Evolutionary conservation across 2,797 vertebrate genomes (phyloP).

Genomic region (Holocentrus rufus): DNA sequence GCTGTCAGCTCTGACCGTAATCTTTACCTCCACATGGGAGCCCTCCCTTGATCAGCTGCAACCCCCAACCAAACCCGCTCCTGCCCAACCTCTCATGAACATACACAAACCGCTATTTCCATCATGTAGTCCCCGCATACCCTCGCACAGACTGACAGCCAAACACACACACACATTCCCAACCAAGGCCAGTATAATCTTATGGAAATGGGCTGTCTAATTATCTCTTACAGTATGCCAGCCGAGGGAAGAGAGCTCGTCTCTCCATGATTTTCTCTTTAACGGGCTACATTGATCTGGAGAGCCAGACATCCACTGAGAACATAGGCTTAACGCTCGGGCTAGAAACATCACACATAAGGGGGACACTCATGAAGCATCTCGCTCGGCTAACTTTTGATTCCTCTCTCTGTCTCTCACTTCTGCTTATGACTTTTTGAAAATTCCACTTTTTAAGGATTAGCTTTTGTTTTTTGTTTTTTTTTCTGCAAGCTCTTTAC

Average conservation of each 20-base stretch:
- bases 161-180: slow-evolving; percentile 46
- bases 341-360: slow-evolving; percentile 18
- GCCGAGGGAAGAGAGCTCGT: slow-evolving; percentile 35
- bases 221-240: slow-evolving; percentile 57
- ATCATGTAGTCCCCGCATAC: slow-evolving; percentile 35
- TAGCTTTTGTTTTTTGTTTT: neutral
- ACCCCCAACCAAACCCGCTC: slow-evolving; percentile 25
- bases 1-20: slow-evolving; percentile 38
- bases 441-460: neutral
- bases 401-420: neutral
- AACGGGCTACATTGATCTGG: slow-evolving; percentile 57
- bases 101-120: slow-evolving; percentile 4
- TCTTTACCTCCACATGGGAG: slow-evolving; percentile 41
- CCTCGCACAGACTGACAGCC: slow-evolving; percentile 34
- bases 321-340: slow-evolving; percentile 31
- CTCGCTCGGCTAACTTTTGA: slow-evolving; percentile 9
- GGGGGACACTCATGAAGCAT: slow-evolving; percentile 19
- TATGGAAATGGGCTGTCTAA: slow-evolving; percentile 68
- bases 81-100: neutral
- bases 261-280: slow-evolving; percentile 51
- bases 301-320: slow-evolving; percentile 48
- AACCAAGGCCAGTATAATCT: slow-evolving; percentile 51
- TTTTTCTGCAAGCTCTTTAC: neutral
- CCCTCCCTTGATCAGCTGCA: slow-evolving; percentile 14
- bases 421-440: neutral